Evolutionary conservation across 2,888 invertebrate species (phyloP), one percentile per base, ranked within the genome.

Genomic region (Folsomia candida): DNA sequence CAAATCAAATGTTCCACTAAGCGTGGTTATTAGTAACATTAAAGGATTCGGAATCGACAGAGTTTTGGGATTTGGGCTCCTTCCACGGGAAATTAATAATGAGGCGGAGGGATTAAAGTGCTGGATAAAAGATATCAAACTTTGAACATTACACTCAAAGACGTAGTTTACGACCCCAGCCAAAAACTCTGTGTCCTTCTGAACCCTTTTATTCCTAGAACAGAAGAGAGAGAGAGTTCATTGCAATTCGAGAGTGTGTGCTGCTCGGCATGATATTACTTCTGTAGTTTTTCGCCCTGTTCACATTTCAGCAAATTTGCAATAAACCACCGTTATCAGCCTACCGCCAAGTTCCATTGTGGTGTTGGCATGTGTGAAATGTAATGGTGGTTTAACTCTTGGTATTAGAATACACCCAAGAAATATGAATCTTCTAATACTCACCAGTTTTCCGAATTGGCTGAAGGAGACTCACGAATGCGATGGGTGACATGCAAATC

Each of bases 401-500:
- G n/a, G n/a, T n/a, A n/a, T n/a, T n/a, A n/a, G n/a, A n/a, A n/a
- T n/a, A n/a, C n/a, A n/a, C n/a, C n/a, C n/a, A n/a, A n/a, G n/a
- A n/a, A n/a, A n/a, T n/a, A n/a, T n/a, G n/a, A n/a, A n/a, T n/a
- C n/a, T n/a, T n/a, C n/a, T n/a, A 14, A 37, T 9, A 59, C 74
- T 79, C 77, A 81, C 82, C 82, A 62, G 80, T 76, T 62, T 75
- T 75, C 58, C 78, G 73, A 18, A 81, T 87, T 0, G 88, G 88
- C 78, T 87, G 85, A 68, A 88, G 83, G 79, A 86, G 85, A 78
- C 87, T 87, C 63, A 88, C 84, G 22, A 85, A 81, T 2, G 88
- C 88, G 28, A 89, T 88, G 1, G 90, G 90, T 25, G 86, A 83
- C 87, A 90, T 90, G 78, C 88, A 86, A 47, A 87, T 72, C 57